Evolutionary conservation across 2,113 vertebrate genomes (phyloP).

Genomic region (Oryzias celebensis): DNA sequence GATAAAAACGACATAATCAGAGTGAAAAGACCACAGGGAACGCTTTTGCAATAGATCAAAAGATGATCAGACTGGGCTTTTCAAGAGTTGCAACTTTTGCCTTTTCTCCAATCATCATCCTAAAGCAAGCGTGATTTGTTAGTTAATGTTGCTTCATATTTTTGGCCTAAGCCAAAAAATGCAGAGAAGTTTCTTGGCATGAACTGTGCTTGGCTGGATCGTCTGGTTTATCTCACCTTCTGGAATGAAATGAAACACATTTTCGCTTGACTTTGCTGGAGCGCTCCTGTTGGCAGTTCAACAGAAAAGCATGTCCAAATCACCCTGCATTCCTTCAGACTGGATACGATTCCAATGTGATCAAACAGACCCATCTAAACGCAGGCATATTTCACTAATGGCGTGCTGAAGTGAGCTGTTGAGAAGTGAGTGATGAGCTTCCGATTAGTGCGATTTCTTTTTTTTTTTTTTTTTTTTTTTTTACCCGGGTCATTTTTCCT

Average conservation of each 20-base stretch:
- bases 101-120: neutral
- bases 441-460: slow-evolving; percentile 47
- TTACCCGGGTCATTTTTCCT: slow-evolving; percentile 51
- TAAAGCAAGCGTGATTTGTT: neutral
- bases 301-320: too few relatives aligned
- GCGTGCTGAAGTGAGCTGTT: slow-evolving; percentile 38
- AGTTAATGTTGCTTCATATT: neutral
- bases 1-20: too few relatives aligned
- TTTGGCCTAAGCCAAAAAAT: neutral
- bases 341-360: slow-evolving; percentile 11
- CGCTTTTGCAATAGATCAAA: too few relatives aligned
- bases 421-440: slow-evolving; percentile 50
- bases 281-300: too few relatives aligned
- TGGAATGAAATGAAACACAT: too few relatives aligned
- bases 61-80: too few relatives aligned
- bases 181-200: neutral
- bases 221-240: too few relatives aligned
- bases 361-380: slow-evolving; percentile 3
- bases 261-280: too few relatives aligned
- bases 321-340: neutral
- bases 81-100: neutral
- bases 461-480: neutral
- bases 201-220: too few relatives aligned
- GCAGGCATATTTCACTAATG: slow-evolving; percentile 18
- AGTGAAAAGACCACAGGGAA: too few relatives aligned